Evolutionary conservation across 1,140 invertebrate species (phyloP), one percentile per base, ranked within the genome.

Genomic region (Drepana arcuata): DNA sequence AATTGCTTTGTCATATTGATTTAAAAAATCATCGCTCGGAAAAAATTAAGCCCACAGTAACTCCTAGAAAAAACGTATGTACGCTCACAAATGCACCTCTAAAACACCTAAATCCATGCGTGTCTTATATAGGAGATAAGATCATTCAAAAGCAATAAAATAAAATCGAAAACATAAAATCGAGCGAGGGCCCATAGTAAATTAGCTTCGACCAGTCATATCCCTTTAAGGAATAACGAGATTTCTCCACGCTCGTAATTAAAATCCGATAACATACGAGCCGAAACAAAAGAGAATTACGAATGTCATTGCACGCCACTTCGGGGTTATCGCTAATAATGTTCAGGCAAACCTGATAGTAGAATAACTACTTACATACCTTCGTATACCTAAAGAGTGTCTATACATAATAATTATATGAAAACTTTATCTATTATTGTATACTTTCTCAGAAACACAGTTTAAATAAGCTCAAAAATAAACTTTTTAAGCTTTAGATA

Each of bases 191-290:
- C 58, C 52, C 56, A 61, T 58, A 60, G 59, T 63, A 67, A 67
- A 69, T 73, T 69, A 69, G 61, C 53, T 60, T 41, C 47, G 41
- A 53, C 61, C 60, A 71, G 56, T 64, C 60, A 61, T 71, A 72
- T 66, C 69, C 63, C 58, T 75, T 73, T 74, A 77, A 78, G 64
- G 68, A 50, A 72, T 72, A 78, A 78, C 66, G 50, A 77, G 74
- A 72, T 74, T 74, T 69, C 68, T 69, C 68, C 69, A 70, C 57
- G 58, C 59, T 58, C 60, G 68, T 77, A 81, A 79, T 81, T 81
- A 79, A 79, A 81, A 77, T 77, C 72, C 60, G 77, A 79, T 81
- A 81, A 79, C 70, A 73, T 70, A 64, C 61, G 62, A n/a, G n/a
- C n/a, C n/a, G n/a, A 77, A 73, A 81, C 72, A 79, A 81, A 79